Evolutionary conservation across 1,140 invertebrate genomes (phyloP), one percentile per base, ranked within the genome.

Genomic region (Neodiprion pinetum): DNA sequence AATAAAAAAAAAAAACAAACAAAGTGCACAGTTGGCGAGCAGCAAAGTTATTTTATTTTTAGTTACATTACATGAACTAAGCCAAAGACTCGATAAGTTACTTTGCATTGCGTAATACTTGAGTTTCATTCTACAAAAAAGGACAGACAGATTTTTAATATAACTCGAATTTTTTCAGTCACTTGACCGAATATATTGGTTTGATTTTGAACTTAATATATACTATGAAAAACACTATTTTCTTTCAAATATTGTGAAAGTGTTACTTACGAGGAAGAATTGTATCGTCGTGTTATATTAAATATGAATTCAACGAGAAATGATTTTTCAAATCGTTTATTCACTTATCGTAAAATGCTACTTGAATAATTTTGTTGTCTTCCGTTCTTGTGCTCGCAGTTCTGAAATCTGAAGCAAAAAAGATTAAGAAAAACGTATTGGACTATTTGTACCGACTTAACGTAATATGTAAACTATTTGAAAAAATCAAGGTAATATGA

Each of bases 401-500:
- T 40, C 53, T 17, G 53, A 61, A 61, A 61, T 9, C 11, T 61
- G 53, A 61, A 61, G 53, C 11, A 61, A 61, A 61, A 53, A 7
- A 14, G n/a, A 61, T 61, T 4, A 61, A 61, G 11, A 61, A 61
- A 5, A 61, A 61, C 5, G 28, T 40, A 40, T 61, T 14, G 11
- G 53, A 61, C 11, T 61, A 61, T 61, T 61, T 61, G 53, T 61
- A 61, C 53, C 11, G 53, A 61, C 53, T 61, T 61, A 17, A 61
- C 11, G 53, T 14, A 61, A 17, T 61, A 0, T 61, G 53, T 61
- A 61, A 14, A 61, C 53, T 61, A 61, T 61, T 61, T 12, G 28
- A 40, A 61, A 61, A 61, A 61, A 61, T 61, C n/a, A 61, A 61
- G 53, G 4, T 61, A 61, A 61, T 61, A 61, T 61, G 53, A 69